Evolutionary conservation across 1,140 invertebrate species (phyloP), one percentile per base, ranked within the genome.

Genomic region (Drosophila auraria): DNA sequence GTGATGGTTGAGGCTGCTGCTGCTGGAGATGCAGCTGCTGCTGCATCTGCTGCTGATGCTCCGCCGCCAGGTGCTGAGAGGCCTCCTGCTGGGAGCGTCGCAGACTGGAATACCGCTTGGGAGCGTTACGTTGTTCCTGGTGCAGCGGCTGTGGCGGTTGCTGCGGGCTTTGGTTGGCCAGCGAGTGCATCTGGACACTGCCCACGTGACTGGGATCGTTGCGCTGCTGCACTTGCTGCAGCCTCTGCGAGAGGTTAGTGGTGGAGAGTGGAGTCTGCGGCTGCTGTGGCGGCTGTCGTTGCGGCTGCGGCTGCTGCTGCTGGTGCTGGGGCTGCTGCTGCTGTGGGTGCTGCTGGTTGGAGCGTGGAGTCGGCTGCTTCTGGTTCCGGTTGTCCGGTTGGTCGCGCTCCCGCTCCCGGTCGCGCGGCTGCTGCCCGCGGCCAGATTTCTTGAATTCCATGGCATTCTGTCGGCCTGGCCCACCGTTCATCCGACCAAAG

Each of bases 101-200:
- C 79, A 96, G 94, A 59, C 96, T 96, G 2, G 96, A 97, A 91
- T 97, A 97, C 8, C 96, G 94, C 87, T 97, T 97, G n/a, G 96
- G 95, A 12, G 80, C 90, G 47, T 78, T 91, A 33, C 89, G 71
- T 23, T 80, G 94, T 91, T 62, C 93, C 91, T 78, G 94, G 83
- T 76, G 89, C 84, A 79, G 93, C 86, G 68, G 69, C 30, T 93
- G 90, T 42, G 86, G 86, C 63, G 80, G 82, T 49, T 93, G 91
- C 30, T 90, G 82, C 15, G 87, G 82, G 45, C 80, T 93, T 61
- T 93, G 92, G 14, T 56, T 72, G 36, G 91, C 92, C 53, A 93
- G 47, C 30, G 92, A 78, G 47, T 93, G 92, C 92, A 93, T 93
- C 71, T 93, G 92, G 6, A 93, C 90, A 30, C 92, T 93, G 12